Evolutionary conservation across 2,888 invertebrate genomes (phyloP), one percentile per base, ranked within the genome.

Genomic region (Drosophila paracracens): DNA sequence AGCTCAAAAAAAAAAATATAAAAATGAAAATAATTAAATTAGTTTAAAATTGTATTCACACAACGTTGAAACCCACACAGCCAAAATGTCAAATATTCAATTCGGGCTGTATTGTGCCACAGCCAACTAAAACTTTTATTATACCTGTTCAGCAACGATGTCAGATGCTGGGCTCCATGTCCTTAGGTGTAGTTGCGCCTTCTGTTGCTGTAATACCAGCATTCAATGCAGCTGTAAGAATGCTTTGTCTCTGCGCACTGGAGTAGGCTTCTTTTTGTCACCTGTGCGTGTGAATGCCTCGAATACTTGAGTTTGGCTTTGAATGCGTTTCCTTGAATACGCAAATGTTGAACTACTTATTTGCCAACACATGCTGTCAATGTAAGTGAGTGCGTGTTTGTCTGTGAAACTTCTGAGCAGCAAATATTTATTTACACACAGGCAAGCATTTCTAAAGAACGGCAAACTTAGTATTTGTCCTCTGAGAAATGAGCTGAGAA

Each of bases 261-360:
- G 65, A 56, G 64, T 65, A 52, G 80, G 66, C 84, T 62, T 25
- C 46, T 46, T 4, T 87, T 87, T 87, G 83, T 83, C 70, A 76
- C 83, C 81, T 82, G 84, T 81, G 74, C 70, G 70, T 83, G 76
- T 82, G 88, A 88, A 83, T 88, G 63, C 75, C 72, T 80, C 68
- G 51, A 74, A 86, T 86, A 82, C 66, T 76, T 76, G 65, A 59
- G 63, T 69, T 69, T 70, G 72, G 58, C 78, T 74, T 84, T 74
- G 66, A 78, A 81, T 80, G 77, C 78, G 74, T 63, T 67, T 62
- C 67, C 79, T 57, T 74, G 82, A 79, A 82, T 74, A 62, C 64
- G 82, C 62, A 79, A 62, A 76, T 71, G 83, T 76, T 82, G 77
- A 80, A 76, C 86, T 80, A 74, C 80, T 80, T 78, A 83, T 81